Evolutionary conservation across 2,888 invertebrate genomes (phyloP).

Genomic region (Eristalinus sepulchralis): DNA sequence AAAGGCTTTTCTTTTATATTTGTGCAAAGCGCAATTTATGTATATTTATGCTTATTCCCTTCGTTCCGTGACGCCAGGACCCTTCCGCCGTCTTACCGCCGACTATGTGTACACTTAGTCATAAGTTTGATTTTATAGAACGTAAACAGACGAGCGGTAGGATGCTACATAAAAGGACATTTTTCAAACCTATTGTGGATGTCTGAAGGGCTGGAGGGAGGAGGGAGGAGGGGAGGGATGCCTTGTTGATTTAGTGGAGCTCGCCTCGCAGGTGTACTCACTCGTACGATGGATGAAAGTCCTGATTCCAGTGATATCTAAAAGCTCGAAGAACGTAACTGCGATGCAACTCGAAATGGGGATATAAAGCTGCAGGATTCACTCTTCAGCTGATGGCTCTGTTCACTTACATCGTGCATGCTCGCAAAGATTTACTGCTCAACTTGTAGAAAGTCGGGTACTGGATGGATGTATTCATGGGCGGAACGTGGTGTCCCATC

Average conservation of each 20-base stretch:
- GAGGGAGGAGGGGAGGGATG: background rate
- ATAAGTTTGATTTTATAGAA: slow-evolving; percentile 52
- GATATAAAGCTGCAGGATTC: background rate
- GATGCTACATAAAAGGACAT: background rate
- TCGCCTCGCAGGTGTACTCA: background rate
- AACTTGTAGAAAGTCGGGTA: background rate
- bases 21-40: slow-evolving; percentile 55
- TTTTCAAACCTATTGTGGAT: background rate
- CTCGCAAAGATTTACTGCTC: background rate
- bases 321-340: background rate
- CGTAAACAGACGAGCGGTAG: slow-evolving; percentile 8
- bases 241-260: background rate
- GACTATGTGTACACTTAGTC: slow-evolving; percentile 27
- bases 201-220: background rate
- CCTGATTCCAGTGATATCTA: background rate
- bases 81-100: background rate
- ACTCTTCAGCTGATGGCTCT: background rate
- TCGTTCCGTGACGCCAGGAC: background rate
- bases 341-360: background rate
- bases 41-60: slow-evolving; percentile 29
- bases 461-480: background rate
- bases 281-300: background rate
- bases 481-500: background rate
- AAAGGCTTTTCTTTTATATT: slow-evolving; percentile 56
- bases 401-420: background rate